Base-by-base conservation (phyloP, 2,113 vertebrate genomes). In the Campylorhamphus procurvoides region DNA sequence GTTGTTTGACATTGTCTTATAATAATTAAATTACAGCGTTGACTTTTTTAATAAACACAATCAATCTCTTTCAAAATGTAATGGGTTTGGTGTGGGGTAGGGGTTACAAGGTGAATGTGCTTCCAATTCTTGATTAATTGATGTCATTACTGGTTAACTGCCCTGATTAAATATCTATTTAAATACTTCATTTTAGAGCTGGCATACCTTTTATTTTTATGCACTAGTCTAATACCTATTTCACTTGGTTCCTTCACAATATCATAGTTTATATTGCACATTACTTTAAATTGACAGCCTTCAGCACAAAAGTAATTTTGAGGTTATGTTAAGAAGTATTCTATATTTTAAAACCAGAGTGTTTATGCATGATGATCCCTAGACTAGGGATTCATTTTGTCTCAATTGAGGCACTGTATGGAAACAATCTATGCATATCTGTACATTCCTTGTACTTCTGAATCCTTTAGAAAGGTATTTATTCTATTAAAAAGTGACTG, bases 41-140 rank as follows among this genome's bases (percentile, higher is more conserved):
- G 66, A 58, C n/a, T 84, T 93, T 84, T 84, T 95, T 53, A 90
- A 90, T 84, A 97, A 97, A 97, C 56, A 91, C 87, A 87, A 97
- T 97, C 95, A 96, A 97, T 97, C 93, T 96, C 46, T 87, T 88
- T 96, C 91, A 87, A 93, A 95, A 91, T 93, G 64, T 92, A 97
- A 95, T 96, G 80, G 40, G 33, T 86, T 94, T 93, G 44, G 29
- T 91, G 17, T 95, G 82, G 81, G 66, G 84, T 69, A 95, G 44
- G 82, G 78, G 64, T 97, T 90, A 66, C 80, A 96, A 97, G 93
- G 95, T 97, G 96, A 96, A 93, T 95, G 66, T 94, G 44, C 90
- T 97, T 98, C 95, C 53, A 73, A 22, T 95, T 84, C 81, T 89
- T 98, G 97, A 97, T 98, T 98, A 98, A 97, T 97, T 97, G 79